Evolutionary conservation across 2,113 vertebrate genomes (phyloP).

Genomic region (Bagarius yarrelli): DNA sequence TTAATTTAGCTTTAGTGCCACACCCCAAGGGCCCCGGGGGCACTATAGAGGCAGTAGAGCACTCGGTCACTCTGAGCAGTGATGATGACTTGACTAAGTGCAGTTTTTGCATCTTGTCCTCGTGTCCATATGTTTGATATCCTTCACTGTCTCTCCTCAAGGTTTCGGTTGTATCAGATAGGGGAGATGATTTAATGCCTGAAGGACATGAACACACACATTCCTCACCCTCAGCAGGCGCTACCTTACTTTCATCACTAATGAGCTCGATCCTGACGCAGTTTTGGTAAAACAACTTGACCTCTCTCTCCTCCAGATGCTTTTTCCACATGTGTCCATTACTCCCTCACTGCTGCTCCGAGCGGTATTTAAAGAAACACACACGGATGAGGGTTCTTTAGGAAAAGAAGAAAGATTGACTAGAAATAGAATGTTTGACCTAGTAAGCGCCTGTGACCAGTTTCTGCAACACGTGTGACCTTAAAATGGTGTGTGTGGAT

Average conservation of each 20-base stretch:
- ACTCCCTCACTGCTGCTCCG: background rate
- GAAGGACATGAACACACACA: conserved; percentile 45
- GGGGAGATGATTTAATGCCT: conserved; percentile 53
- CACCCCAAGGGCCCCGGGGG: too few relatives aligned
- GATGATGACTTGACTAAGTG: background rate
- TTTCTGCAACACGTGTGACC: background rate
- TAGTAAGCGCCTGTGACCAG: background rate
- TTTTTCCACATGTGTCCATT: conserved; percentile 30
- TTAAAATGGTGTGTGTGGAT: background rate
- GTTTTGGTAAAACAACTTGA: conserved; percentile 47
- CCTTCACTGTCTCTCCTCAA: conserved; percentile 57
- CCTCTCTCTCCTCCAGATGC: conserved; percentile 36
- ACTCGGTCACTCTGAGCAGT: too few relatives aligned
- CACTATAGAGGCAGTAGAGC: too few relatives aligned
- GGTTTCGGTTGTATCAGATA: conserved; percentile 50
- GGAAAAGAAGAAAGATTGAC: background rate
- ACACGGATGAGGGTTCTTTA: background rate
- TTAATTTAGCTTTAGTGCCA: too few relatives aligned
- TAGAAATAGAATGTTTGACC: conserved; percentile 20
- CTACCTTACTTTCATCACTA: background rate
- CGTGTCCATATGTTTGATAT: conserved; percentile 35
- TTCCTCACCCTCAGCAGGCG: conserved; percentile 27
- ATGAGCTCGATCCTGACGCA: conserved; percentile 7
- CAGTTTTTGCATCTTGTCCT: background rate
- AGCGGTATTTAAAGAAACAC: background rate